These are phyloP conservation scores for Colossoma macropomum DNA, from an alignment of 2,113 vertebrate genomes.

Conservation along the genomic window DNA sequence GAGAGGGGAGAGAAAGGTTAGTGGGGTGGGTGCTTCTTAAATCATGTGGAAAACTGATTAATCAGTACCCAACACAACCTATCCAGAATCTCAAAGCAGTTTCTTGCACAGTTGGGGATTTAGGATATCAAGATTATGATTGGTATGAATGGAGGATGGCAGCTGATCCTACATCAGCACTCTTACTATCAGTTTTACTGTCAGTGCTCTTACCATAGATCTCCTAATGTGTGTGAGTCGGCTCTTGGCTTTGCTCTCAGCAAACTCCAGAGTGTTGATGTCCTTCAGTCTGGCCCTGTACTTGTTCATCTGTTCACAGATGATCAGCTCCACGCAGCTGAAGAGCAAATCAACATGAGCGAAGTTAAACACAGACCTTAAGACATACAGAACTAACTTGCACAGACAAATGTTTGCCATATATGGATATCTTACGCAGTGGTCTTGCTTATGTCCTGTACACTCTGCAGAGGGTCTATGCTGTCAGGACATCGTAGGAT, in stretches of 20 bases:
- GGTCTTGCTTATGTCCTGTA: constrained; percentile 97
- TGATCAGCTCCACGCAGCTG: constrained; percentile 94
- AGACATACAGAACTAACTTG: background rate
- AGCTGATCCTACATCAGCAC: background rate
- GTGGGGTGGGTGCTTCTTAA: constrained; percentile 28
- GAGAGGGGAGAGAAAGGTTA: constrained; percentile 70
- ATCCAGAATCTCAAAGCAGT: background rate
- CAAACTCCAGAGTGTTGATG: constrained; percentile 96
- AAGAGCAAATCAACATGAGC: constrained; percentile 1
- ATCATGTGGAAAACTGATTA: constrained; percentile 30
- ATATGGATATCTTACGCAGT: constrained; percentile 85
- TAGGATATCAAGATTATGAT: background rate
- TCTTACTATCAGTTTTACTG: background rate
- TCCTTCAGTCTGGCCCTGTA: constrained; percentile 95
- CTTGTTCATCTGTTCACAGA: constrained; percentile 97
- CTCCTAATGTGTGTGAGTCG: constrained; percentile 91
- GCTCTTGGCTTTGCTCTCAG: constrained; percentile 95
- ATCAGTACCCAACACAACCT: constrained; percentile 17
- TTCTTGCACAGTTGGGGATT: constrained; percentile 4
- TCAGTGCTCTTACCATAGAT: constrained; percentile 89
- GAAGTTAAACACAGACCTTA: background rate
- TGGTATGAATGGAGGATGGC: background rate
- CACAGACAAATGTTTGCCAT: background rate
- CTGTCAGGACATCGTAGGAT: constrained; percentile 95
- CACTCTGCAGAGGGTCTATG: constrained; percentile 91